A percentile compares a stretch with the other conserved stretches of the same genome.
These are phyloP conservation scores for Trissonchulus sp. DNA, from an alignment of 2,888 invertebrate species.

Conservation along the genomic window DNA sequence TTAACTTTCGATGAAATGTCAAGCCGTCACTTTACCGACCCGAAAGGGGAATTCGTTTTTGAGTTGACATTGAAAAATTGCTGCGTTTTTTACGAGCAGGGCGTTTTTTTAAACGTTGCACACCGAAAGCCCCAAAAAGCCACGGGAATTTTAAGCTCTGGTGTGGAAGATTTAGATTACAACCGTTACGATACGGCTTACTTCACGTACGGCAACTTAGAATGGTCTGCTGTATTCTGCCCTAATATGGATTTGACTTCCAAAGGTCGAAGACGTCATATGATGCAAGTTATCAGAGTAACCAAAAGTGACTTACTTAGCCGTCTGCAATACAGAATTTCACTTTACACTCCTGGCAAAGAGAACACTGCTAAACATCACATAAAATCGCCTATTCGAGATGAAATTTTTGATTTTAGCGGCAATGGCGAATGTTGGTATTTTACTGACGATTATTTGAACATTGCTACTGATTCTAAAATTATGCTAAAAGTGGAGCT, in stretches of 20 bases:
- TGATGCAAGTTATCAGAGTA: conserved; percentile 56
- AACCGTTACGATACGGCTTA: conserved; percentile 57
- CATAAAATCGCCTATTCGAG: background rate
- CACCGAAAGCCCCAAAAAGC: background rate
- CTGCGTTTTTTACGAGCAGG: conserved; percentile 68
- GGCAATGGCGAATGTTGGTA: background rate
- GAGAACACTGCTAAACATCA: background rate
- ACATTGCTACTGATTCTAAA: background rate
- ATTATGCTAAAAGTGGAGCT: background rate
- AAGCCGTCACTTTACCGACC: conserved; percentile 32
- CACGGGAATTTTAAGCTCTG: background rate
- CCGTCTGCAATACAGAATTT: conserved; percentile 64
- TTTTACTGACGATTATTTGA: conserved; percentile 4
- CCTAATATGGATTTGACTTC: conserved; percentile 31
- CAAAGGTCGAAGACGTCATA: conserved; percentile 28
- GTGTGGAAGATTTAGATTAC: conserved; percentile 24
- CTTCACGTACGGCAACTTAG: conserved; percentile 72
- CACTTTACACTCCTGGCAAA: conserved; percentile 49
- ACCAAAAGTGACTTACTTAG: conserved; percentile 76
- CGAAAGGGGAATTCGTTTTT: conserved; percentile 62
- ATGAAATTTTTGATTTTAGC: conserved; percentile 26
- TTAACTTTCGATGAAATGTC: conserved; percentile 49
- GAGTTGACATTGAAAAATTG: conserved; percentile 71
- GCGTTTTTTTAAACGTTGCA: conserved; percentile 54
- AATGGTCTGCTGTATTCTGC: conserved; percentile 65